Percentiles rank a stretch among this genome's conserved stretches.
phyloP scores from a whole-genome alignment of 2,888 invertebrate genomes.

The Lepidochitona cinerea region DNA sequence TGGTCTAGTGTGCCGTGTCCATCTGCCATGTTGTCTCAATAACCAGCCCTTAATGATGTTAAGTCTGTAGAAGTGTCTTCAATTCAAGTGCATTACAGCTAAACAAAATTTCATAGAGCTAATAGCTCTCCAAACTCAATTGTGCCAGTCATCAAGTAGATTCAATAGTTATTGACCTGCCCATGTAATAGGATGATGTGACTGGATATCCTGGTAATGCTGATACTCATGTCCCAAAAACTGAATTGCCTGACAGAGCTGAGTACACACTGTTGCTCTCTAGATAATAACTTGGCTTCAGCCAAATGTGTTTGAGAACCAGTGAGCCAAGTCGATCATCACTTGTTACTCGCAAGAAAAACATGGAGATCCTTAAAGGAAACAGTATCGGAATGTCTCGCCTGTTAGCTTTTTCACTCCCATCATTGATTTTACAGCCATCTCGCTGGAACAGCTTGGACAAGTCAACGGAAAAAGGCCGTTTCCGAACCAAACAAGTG shows the following conservation, averaged over 20 bases:
- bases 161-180: neutral
- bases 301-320: neutral
- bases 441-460: neutral
- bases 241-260: neutral
- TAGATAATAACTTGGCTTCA: neutral
- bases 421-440: neutral
- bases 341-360: neutral
- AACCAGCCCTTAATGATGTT: slow-evolving; percentile 1
- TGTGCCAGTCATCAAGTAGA: slow-evolving; percentile 2
- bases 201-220: neutral
- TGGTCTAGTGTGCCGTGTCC: neutral
- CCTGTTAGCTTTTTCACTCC: neutral
- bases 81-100: slow-evolving; percentile 6
- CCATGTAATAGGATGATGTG: neutral
- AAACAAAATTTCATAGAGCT: slow-evolving; percentile 4
- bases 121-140: slow-evolving; percentile 5
- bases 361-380: neutral
- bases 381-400: neutral
- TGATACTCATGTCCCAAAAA: no score
- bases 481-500: neutral
- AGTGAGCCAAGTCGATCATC: neutral
- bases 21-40: neutral
- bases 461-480: neutral
- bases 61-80: neutral
- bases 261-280: slow-evolving; percentile 1